Conservation (phyloP, 2,797 vertebrate species). For the Mionectes olivaceus region DNA sequence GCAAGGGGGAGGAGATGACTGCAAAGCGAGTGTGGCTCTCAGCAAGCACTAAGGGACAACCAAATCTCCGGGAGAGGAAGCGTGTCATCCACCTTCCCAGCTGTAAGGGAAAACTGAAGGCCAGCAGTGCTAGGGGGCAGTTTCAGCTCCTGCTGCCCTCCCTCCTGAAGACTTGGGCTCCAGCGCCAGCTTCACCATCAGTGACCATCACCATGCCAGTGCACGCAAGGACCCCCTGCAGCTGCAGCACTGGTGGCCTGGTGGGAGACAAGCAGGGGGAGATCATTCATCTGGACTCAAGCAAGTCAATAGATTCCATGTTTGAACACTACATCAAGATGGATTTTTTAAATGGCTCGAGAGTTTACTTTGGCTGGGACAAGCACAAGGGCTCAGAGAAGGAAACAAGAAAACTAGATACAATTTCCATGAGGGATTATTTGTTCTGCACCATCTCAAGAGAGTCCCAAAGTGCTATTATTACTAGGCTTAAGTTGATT, state of each 20-base stretch:
- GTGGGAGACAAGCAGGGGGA: not conserved
- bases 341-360: not conserved
- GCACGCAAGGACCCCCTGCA: too few species aligned
- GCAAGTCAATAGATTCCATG: not conserved
- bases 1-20: not conserved
- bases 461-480: not conserved
- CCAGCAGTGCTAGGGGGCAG: not conserved
- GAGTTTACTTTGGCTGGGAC: constrained; percentile 1
- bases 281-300: not conserved
- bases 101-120: not conserved
- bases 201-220: not conserved
- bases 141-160: not conserved
- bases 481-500: not conserved
- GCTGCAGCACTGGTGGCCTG: not conserved
- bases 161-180: not conserved
- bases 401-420: not conserved
- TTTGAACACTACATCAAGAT: not conserved
- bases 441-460: not conserved
- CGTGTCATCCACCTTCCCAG: not conserved
- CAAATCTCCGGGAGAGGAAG: rapidly evolving
- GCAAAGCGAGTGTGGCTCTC: rapidly evolving
- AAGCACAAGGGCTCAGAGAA: not conserved
- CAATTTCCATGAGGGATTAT: not conserved
- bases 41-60: not conserved
- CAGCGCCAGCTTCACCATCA: not conserved